These are phyloP conservation scores for Pterocles gutturalis DNA, from an alignment of 2,113 vertebrate species.

Conservation along the genomic window DNA sequence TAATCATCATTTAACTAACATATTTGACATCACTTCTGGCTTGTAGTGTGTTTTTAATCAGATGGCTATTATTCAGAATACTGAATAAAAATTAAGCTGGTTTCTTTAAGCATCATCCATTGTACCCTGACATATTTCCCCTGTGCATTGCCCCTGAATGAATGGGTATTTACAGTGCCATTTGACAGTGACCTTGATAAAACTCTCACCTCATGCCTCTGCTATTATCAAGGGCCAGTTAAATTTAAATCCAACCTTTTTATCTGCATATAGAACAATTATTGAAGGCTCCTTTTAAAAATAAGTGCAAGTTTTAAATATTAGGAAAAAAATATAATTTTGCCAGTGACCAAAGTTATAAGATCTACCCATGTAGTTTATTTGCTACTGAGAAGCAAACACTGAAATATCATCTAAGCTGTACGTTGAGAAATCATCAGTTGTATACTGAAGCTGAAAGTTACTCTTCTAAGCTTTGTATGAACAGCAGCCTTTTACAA, in stretches of 20 bases:
- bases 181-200: background rate
- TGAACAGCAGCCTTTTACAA: background rate
- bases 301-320: background rate
- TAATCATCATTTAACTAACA: background rate
- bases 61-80: background rate
- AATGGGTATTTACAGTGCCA: background rate
- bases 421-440: background rate
- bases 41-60: background rate
- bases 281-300: background rate
- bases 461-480: background rate
- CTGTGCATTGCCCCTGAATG: accelerated
- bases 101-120: background rate
- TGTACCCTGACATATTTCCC: background rate
- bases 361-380: background rate
- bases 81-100: background rate
- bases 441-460: background rate
- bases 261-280: background rate
- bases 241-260: background rate
- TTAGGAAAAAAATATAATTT: background rate
- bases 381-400: background rate
- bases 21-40: background rate
- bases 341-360: background rate
- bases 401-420: background rate
- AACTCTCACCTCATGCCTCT: background rate
- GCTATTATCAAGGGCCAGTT: background rate